Evolutionary conservation across 2,888 invertebrate genomes (phyloP).

Genomic region (Dendrolimus houi): DNA sequence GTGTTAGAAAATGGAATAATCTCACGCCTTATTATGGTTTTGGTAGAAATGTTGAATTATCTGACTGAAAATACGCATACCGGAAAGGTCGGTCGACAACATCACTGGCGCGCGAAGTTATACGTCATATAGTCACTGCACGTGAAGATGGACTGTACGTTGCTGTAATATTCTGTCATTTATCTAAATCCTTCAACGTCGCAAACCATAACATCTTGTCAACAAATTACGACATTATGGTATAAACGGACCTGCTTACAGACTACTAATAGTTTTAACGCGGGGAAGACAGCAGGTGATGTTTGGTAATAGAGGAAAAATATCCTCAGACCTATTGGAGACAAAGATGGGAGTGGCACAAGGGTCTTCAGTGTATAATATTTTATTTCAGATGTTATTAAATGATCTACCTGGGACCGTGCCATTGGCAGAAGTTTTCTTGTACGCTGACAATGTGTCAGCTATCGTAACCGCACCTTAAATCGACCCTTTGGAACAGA

Average conservation of each 20-base stretch:
- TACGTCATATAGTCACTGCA: not conserved
- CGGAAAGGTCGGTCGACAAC: slow-evolving; percentile 4
- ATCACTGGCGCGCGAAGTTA: slow-evolving; percentile 2
- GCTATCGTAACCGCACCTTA: too few species aligned
- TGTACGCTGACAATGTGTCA: too few species aligned
- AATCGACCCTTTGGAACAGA: too few species aligned
- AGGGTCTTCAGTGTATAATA: too few species aligned
- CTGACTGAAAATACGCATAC: slow-evolving; percentile 4
- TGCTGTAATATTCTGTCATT: slow-evolving; percentile 4
- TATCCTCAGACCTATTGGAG: too few species aligned
- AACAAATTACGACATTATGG: slow-evolving; percentile 4
- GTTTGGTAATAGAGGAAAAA: too few species aligned
- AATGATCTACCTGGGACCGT: too few species aligned
- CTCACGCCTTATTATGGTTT: not conserved
- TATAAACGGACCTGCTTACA: not conserved
- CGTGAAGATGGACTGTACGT: slow-evolving; percentile 2
- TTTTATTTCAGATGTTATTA: too few species aligned
- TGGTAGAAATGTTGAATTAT: not conserved
- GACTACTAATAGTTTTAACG: too few species aligned
- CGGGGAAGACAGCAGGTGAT: too few species aligned
- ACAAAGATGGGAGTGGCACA: too few species aligned
- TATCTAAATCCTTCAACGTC: slow-evolving; percentile 7
- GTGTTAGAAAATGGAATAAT: not conserved
- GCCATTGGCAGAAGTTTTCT: too few species aligned
- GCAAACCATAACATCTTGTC: slow-evolving; percentile 2